A percentile compares a stretch with the other conserved stretches of the same genome.
Conservation (phyloP, 92 coral and sea anemone genomes). For the Zoanthus solanderi region DNA sequence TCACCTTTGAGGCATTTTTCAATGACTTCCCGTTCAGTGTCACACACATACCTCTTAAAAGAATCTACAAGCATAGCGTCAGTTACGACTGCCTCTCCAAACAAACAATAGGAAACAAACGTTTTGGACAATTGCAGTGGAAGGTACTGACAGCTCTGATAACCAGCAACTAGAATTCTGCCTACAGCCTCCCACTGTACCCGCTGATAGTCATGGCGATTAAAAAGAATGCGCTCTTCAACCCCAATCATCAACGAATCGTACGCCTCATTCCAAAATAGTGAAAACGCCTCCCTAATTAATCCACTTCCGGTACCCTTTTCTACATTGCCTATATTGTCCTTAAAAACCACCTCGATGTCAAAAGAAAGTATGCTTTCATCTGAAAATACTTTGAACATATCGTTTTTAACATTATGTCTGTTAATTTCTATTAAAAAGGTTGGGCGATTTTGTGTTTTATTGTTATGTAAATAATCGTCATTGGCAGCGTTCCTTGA, state of each 20-base stretch:
- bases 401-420: neutral
- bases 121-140: slow-evolving; percentile 48
- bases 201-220: slow-evolving; percentile 54
- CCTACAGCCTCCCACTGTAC: slow-evolving; percentile 50
- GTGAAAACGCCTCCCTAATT: neutral
- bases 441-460: neutral
- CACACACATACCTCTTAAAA: slow-evolving; percentile 47
- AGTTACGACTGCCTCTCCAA: slow-evolving; percentile 29
- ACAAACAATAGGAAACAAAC: slow-evolving; percentile 43
- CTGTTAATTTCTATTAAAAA: neutral
- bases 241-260: slow-evolving; percentile 35
- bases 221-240: slow-evolving; percentile 26
- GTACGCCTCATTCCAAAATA: slow-evolving; percentile 29
- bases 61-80: slow-evolving; percentile 37
- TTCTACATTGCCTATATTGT: slow-evolving; percentile 31
- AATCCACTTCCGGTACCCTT: slow-evolving; percentile 21
- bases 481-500: no score
- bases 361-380: neutral
- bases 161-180: slow-evolving; percentile 43
- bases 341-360: slow-evolving; percentile 3
- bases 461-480: neutral
- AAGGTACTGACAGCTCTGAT: slow-evolving; percentile 46
- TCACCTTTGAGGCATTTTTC: slow-evolving; percentile 44
- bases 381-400: slow-evolving; percentile 9
- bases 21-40: slow-evolving; percentile 56